phyloP scores from a whole-genome alignment of 2,113 vertebrate genomes.

The Megaptera novaeangliae region DNA sequence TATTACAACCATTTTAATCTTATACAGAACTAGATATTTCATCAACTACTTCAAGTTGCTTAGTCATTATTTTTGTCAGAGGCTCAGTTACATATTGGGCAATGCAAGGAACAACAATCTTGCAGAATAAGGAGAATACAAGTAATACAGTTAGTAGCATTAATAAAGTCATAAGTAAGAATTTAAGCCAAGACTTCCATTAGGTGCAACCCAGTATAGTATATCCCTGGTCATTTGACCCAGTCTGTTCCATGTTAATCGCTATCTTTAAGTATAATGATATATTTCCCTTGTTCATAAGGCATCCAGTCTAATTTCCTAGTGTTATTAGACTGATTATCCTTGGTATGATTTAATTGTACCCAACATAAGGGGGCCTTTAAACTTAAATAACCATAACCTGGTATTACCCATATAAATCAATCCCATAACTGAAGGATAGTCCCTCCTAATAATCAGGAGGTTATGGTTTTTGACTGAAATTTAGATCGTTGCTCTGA shows the following conservation, averaged over 20 bases:
- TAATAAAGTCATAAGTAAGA: background rate
- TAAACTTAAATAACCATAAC: background rate
- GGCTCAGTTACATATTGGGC: background rate
- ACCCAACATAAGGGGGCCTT: background rate
- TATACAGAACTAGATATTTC: background rate
- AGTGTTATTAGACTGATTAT: background rate
- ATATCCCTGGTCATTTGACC: background rate
- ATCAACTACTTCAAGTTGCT: background rate
- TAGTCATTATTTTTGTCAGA: background rate
- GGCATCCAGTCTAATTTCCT: background rate
- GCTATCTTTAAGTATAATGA: background rate
- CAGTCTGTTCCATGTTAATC: background rate
- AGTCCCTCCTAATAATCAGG: background rate
- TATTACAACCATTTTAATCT: background rate
- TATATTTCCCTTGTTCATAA: background rate
- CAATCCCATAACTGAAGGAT: background rate
- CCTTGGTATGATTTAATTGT: background rate
- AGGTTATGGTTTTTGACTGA: background rate
- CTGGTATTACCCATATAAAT: background rate
- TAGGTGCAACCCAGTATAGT: background rate
- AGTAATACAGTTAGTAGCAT: background rate
- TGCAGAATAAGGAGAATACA: background rate
- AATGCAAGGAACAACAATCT: background rate
- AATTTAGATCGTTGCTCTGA: background rate
- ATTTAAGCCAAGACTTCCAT: background rate